These are phyloP conservation scores for Lethocerus indicus DNA, from an alignment of 1,140 invertebrate genomes.

Conservation along the genomic window DNA sequence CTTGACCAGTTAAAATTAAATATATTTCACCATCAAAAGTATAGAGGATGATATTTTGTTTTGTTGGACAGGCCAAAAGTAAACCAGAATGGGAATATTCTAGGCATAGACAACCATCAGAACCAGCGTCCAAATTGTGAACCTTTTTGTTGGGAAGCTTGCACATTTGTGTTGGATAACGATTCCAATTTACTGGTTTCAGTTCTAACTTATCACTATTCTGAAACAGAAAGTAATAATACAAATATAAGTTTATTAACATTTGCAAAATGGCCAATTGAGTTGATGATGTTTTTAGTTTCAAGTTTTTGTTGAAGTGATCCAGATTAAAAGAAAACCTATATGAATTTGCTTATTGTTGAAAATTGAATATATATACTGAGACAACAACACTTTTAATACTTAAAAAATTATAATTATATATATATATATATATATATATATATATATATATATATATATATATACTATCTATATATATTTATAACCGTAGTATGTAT, in stretches of 20 bases:
- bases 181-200: conserved; percentile 26
- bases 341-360: too few relatives aligned
- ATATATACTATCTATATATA: background rate
- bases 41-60: too few relatives aligned
- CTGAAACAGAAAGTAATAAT: too few relatives aligned
- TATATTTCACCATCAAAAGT: too few relatives aligned
- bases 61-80: conserved; percentile 31
- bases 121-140: conserved; percentile 24
- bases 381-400: background rate
- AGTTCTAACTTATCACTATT: conserved; percentile 5
- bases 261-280: too few relatives aligned
- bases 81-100: conserved; percentile 31
- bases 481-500: background rate
- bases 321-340: too few relatives aligned
- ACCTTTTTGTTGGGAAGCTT: conserved; percentile 36
- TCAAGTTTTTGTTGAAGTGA: too few relatives aligned
- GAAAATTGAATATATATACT: too few relatives aligned
- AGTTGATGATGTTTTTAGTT: too few relatives aligned
- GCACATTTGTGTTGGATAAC: conserved; percentile 36
- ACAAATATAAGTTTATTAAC: too few relatives aligned
- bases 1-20: too few relatives aligned
- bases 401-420: background rate
- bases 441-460: background rate
- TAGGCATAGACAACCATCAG: conserved; percentile 29
- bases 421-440: background rate